phyloP scores from a whole-genome alignment of 1,140 invertebrate genomes.

The Zelostemma sp. region DNA sequence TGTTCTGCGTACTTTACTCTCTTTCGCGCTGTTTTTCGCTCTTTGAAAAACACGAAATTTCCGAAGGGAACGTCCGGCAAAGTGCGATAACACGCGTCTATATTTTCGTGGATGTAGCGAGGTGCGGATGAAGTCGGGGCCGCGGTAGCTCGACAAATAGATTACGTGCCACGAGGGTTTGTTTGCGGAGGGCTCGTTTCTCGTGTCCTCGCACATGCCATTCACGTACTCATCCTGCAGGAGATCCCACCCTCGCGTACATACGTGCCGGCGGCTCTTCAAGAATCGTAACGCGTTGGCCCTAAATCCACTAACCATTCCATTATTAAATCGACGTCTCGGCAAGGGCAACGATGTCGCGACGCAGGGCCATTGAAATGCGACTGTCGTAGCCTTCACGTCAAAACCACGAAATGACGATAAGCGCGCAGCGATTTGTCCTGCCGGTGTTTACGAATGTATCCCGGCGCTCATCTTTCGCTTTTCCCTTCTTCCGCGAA shows the following conservation, averaged over 20 bases:
- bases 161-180: conserved; percentile 67
- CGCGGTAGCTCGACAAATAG: conserved; percentile 69
- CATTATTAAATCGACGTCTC: conserved; percentile 69
- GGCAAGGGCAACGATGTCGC: conserved; percentile 34
- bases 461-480: not conserved
- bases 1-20: conserved; percentile 11
- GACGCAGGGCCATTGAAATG: conserved; percentile 40
- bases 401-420: conserved; percentile 39
- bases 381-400: conserved; percentile 28
- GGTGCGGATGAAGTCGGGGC: conserved; percentile 52
- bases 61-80: not conserved
- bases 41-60: not conserved
- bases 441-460: conserved; percentile 22
- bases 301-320: conserved; percentile 68
- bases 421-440: conserved; percentile 41
- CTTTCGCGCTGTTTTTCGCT: conserved; percentile 23
- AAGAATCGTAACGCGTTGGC: conserved; percentile 68
- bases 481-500: conserved; percentile 28
- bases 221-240: conserved; percentile 65
- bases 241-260: conserved; percentile 27
- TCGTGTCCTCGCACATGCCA: conserved; percentile 60
- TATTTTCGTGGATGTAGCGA: conserved; percentile 36
- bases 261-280: conserved; percentile 43
- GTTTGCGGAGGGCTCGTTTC: conserved; percentile 49
- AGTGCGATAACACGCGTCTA: conserved; percentile 38